phyloP scores from a whole-genome alignment of 92 coral and sea anemone genomes.

The Phenganax subtilis region DNA sequence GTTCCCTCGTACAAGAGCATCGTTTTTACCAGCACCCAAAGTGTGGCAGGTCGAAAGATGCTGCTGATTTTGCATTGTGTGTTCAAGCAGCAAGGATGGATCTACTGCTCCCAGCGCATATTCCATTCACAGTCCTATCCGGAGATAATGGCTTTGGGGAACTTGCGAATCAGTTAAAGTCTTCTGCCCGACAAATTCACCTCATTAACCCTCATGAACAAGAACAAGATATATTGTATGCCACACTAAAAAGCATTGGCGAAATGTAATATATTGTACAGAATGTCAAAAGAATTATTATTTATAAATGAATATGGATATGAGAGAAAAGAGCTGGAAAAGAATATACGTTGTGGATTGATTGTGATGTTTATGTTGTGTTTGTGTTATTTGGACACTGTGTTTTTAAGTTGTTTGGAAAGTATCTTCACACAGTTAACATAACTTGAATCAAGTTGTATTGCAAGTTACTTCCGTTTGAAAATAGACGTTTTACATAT shows the following conservation, averaged over 20 bases:
- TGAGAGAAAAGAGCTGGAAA: too few species aligned
- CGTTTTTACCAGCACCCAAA: slow-evolving; percentile 59
- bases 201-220: slow-evolving; percentile 58
- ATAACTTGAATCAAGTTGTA: too few species aligned
- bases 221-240: slow-evolving; percentile 44
- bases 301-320: too few species aligned
- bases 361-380: too few species aligned
- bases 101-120: slow-evolving; percentile 51
- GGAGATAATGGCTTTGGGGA: slow-evolving; percentile 65
- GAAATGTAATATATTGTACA: slow-evolving; percentile 26
- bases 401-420: too few species aligned
- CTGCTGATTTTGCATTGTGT: slow-evolving; percentile 71
- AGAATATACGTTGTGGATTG: too few species aligned
- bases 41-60: slow-evolving; percentile 59
- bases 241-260: slow-evolving; percentile 53
- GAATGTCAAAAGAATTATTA: not conserved
- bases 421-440: too few species aligned
- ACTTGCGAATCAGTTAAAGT: slow-evolving; percentile 49
- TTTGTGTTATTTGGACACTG: too few species aligned
- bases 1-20: slow-evolving; percentile 35
- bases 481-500: too few species aligned
- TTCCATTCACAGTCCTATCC: slow-evolving; percentile 65
- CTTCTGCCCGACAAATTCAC: slow-evolving; percentile 52
- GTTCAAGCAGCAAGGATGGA: slow-evolving; percentile 63
- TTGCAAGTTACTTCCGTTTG: too few species aligned